phyloP scores from a whole-genome alignment of 1,140 invertebrate genomes.

The Calosoma granatense region DNA sequence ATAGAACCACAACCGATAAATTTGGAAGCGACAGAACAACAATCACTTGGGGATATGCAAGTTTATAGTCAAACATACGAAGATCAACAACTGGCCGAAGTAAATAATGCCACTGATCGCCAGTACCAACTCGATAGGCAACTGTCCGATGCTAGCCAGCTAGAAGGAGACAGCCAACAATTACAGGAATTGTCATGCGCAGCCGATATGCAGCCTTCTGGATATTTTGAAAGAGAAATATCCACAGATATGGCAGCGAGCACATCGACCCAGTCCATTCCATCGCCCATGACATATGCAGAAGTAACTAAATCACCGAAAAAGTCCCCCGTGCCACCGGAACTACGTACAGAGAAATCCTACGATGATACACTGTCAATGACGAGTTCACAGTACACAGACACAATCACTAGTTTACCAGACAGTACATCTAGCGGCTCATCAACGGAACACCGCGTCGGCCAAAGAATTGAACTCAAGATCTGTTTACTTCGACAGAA shows the following conservation, averaged over 20 bases:
- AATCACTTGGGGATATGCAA: neutral
- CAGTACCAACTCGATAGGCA: neutral
- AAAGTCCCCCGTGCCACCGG: neutral
- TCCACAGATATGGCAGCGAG: neutral
- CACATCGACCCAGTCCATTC: neutral
- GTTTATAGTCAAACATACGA: neutral
- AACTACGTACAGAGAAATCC: neutral
- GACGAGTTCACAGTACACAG: neutral
- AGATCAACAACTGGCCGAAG: neutral
- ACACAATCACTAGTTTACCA: neutral
- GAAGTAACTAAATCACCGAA: neutral
- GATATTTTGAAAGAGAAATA: neutral
- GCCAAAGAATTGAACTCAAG: slow-evolving; percentile 29
- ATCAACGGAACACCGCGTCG: neutral
- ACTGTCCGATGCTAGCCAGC: neutral
- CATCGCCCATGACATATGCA: neutral
- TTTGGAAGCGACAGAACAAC: neutral
- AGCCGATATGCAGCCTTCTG: neutral
- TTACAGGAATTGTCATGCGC: neutral
- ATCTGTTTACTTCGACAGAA: slow-evolving; percentile 23
- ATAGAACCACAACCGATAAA: neutral
- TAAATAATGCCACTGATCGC: neutral
- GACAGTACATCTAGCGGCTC: neutral
- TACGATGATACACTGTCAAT: neutral
- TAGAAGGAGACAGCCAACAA: neutral